Percentiles rank a stretch among this genome's conserved stretches.
These are phyloP conservation scores for Pachliopta kotzebuea DNA, from an alignment of 2,888 invertebrate genomes.

Conservation along the genomic window DNA sequence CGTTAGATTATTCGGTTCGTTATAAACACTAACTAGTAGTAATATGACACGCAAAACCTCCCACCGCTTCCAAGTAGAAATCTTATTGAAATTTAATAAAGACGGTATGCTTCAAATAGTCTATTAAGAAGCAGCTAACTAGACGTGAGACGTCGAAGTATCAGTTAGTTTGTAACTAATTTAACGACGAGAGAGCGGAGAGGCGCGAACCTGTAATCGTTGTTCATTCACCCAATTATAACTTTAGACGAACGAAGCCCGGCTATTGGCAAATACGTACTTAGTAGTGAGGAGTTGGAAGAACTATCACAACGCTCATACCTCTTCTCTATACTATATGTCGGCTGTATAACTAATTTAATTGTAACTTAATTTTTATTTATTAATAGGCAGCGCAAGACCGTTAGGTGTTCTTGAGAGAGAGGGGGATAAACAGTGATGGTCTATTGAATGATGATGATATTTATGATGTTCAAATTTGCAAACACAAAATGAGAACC, in stretches of 20 bases:
- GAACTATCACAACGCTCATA: neutral
- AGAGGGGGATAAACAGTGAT: too few species aligned
- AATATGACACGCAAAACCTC: constrained; percentile 2
- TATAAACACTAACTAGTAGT: neutral
- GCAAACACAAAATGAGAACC: too few species aligned
- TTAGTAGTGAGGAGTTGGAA: neutral
- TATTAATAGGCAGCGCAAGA: too few species aligned
- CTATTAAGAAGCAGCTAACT: constrained; percentile 44
- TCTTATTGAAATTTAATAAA: constrained; percentile 17
- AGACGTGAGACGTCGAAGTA: constrained; percentile 56
- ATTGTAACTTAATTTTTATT: neutral
- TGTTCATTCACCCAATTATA: constrained; percentile 66
- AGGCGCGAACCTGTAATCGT: constrained; percentile 54
- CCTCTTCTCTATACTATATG: neutral
- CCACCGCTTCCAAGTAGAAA: constrained; percentile 9
- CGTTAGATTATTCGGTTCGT: neutral
- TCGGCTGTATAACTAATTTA: neutral
- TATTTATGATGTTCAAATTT: too few species aligned
- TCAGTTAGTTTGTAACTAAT: constrained; percentile 68
- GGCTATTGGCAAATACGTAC: constrained; percentile 22
- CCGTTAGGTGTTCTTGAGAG: too few species aligned
- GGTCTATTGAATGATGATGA: too few species aligned
- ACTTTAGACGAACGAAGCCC: constrained; percentile 51
- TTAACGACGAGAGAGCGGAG: constrained; percentile 46
- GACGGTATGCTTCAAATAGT: constrained; percentile 26